A percentile compares a stretch with the other conserved stretches of the same genome.
Evolutionary conservation across 1,140 invertebrate species (phyloP).

Genomic region (Acromyrmex echinatior): DNA sequence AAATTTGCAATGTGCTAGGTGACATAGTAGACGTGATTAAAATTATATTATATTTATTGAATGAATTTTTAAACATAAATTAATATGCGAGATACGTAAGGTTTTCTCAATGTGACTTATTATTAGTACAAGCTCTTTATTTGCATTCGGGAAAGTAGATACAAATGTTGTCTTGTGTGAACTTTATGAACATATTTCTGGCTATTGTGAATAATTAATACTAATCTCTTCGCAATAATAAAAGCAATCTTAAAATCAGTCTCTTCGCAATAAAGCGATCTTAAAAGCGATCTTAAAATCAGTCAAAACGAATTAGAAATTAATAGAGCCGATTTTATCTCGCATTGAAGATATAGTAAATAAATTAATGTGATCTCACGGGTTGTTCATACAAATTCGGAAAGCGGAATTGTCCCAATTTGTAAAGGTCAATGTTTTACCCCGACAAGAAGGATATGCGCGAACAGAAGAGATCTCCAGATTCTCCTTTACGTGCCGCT

Average conservation of each 20-base stretch:
- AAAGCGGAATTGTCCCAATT: background rate
- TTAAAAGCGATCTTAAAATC: background rate
- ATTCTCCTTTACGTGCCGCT: background rate
- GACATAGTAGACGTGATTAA: background rate
- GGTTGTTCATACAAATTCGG: background rate
- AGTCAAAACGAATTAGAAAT: background rate
- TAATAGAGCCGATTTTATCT: background rate
- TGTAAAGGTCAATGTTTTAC: background rate
- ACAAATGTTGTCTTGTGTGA: background rate
- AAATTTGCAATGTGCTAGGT: slow-evolving; percentile 5
- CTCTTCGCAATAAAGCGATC: background rate
- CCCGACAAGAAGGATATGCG: background rate
- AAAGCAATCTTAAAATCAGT: background rate
- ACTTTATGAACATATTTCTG: too few species aligned
- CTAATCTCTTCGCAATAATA: background rate
- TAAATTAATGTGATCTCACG: background rate
- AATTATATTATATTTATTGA: slow-evolving; percentile 8
- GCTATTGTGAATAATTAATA: background rate
- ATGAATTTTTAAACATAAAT: background rate
- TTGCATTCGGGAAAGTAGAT: background rate
- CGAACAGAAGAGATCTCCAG: background rate
- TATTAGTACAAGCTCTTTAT: background rate
- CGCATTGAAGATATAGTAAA: background rate
- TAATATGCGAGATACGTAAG: background rate
- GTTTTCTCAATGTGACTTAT: slow-evolving; percentile 1